These are phyloP conservation scores for Notodromas monacha DNA, from an alignment of 2,888 invertebrate species.

Conservation along the genomic window DNA sequence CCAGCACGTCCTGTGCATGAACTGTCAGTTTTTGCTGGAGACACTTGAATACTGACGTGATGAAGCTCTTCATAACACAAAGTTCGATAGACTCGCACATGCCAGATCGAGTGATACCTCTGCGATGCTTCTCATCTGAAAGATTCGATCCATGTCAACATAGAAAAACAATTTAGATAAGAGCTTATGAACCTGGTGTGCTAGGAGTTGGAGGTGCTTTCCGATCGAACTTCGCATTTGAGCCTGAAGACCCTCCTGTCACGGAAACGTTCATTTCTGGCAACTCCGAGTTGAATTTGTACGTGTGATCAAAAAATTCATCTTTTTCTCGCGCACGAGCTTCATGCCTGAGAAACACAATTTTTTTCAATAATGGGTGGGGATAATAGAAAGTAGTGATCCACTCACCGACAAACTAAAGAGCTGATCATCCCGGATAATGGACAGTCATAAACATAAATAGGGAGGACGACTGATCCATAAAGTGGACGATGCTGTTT, in stretches of 20 bases:
- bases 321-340: conserved; percentile 12
- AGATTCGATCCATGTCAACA: too few relatives aligned
- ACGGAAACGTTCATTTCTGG: conserved; percentile 9
- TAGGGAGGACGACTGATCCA: conserved; percentile 20
- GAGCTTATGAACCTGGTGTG: too few relatives aligned
- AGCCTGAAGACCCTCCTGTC: conserved; percentile 9
- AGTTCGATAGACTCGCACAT: conserved; percentile 24
- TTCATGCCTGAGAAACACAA: too few relatives aligned
- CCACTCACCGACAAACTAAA: not conserved
- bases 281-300: conserved; percentile 10
- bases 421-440: conserved; percentile 21
- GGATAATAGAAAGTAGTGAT: too few relatives aligned
- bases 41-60: conserved; percentile 25
- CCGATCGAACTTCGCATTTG: too few relatives aligned
- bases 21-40: conserved; percentile 25
- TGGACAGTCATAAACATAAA: conserved; percentile 34
- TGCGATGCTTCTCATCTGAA: too few relatives aligned
- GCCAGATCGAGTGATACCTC: too few relatives aligned
- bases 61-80: conserved; percentile 27
- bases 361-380: too few relatives aligned
- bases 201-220: too few relatives aligned
- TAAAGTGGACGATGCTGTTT: too few relatives aligned
- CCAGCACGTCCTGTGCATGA: conserved; percentile 27
- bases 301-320: conserved; percentile 14
- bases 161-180: too few relatives aligned